These are phyloP conservation scores for Bilobella aurantiaca DNA, from an alignment of 1,140 invertebrate species.

Conservation along the genomic window DNA sequence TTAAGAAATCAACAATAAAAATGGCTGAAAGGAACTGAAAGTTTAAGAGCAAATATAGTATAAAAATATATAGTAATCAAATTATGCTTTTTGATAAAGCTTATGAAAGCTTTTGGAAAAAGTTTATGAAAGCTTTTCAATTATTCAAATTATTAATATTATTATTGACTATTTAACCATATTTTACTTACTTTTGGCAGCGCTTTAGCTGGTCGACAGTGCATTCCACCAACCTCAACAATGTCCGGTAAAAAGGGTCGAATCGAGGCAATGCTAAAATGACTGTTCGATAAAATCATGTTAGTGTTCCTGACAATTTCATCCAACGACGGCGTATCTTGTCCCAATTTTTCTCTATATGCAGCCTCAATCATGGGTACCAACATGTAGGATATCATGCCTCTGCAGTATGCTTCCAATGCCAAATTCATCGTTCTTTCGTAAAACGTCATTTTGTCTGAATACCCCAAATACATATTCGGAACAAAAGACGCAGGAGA, in stretches of 20 bases:
- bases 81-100: too few species aligned
- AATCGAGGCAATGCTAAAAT: neutral
- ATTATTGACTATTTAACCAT: too few species aligned
- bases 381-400: neutral
- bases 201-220: constrained; percentile 27
- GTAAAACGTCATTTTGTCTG: constrained; percentile 13
- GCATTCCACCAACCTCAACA: constrained; percentile 26
- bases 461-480: neutral
- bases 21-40: neutral
- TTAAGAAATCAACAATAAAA: too few species aligned
- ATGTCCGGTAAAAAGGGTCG: constrained; percentile 10
- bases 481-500: constrained; percentile 11
- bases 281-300: constrained; percentile 22
- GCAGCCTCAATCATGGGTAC: constrained; percentile 19
- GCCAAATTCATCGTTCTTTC: constrained; percentile 12
- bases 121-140: too few species aligned
- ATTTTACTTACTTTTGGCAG: constrained; percentile 44
- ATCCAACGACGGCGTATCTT: neutral
- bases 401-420: neutral
- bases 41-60: neutral
- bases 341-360: constrained; percentile 17
- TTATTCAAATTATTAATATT: too few species aligned
- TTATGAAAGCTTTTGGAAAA: too few species aligned
- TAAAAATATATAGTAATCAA: too few species aligned
- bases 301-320: constrained; percentile 21